Evolutionary conservation across 2,113 vertebrate species (phyloP).

Genomic region (Oophaga pumilio): DNA sequence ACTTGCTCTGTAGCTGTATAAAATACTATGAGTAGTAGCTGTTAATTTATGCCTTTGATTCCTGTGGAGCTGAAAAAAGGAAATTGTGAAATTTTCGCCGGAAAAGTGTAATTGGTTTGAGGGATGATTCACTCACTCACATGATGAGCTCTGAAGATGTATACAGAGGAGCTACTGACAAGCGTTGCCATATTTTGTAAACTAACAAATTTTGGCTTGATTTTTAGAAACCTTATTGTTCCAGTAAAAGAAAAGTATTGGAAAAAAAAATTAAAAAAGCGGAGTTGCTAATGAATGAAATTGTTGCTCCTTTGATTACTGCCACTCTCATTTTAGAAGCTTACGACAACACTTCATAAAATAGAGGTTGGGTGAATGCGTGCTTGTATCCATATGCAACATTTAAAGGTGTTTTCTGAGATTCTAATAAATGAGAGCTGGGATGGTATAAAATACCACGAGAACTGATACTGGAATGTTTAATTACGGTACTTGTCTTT

Average conservation of each 20-base stretch:
- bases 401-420: too few species aligned
- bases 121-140: constrained; percentile 21
- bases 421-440: too few species aligned
- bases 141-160: neutral
- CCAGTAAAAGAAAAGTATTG: neutral
- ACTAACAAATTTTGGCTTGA: neutral
- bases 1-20: too few species aligned
- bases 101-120: neutral
- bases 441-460: too few species aligned
- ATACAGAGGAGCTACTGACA: neutral
- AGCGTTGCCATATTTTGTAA: constrained; percentile 1
- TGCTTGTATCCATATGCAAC: too few species aligned
- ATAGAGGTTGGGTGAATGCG: too few species aligned
- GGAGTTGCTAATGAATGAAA: neutral
- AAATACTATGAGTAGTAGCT: too few species aligned
- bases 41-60: neutral
- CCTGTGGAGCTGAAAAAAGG: neutral
- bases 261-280: neutral
- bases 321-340: too few species aligned
- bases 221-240: neutral
- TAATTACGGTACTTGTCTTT: too few species aligned
- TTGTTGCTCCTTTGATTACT: neutral
- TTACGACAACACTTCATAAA: too few species aligned
- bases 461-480: too few species aligned
- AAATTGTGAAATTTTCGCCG: constrained; percentile 5